Evolutionary conservation across 2,797 vertebrate species (phyloP).

Genomic region (Manis javanica): DNA sequence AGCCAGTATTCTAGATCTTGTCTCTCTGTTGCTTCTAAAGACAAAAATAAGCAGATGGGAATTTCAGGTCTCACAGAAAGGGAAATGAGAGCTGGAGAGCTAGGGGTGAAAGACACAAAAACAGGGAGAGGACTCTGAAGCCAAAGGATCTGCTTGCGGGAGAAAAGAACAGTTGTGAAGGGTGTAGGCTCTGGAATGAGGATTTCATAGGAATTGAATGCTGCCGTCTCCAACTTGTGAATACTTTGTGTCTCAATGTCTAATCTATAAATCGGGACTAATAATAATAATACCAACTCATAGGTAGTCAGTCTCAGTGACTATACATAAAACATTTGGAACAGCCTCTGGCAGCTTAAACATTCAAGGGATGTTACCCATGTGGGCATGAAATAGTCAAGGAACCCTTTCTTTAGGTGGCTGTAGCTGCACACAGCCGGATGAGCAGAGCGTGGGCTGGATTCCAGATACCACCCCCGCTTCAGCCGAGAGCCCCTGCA

Average conservation of each 20-base stretch:
- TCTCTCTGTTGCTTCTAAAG: slow-evolving; percentile 2
- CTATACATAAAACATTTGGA: background rate
- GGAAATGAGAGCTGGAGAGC: background rate
- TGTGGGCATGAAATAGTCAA: background rate
- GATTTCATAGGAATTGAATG: background rate
- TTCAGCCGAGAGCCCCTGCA: background rate
- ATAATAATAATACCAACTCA: background rate
- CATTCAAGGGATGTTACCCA: background rate
- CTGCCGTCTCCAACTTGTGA: background rate
- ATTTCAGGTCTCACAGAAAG: background rate
- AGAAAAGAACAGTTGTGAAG: background rate
- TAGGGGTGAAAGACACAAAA: background rate
- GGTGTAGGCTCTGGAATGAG: background rate
- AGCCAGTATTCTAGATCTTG: background rate
- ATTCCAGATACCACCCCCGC: background rate
- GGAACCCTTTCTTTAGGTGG: background rate
- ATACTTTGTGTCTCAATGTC: background rate
- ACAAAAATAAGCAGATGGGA: background rate
- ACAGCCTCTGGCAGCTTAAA: background rate
- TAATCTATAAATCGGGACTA: background rate
- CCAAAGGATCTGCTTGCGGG: background rate
- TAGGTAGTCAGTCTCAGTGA: background rate
- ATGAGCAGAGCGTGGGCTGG: background rate
- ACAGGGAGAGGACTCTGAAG: background rate
- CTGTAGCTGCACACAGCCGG: background rate